phyloP scores from a whole-genome alignment of 2,888 invertebrate genomes.

The Psococerastis gibbosa region DNA sequence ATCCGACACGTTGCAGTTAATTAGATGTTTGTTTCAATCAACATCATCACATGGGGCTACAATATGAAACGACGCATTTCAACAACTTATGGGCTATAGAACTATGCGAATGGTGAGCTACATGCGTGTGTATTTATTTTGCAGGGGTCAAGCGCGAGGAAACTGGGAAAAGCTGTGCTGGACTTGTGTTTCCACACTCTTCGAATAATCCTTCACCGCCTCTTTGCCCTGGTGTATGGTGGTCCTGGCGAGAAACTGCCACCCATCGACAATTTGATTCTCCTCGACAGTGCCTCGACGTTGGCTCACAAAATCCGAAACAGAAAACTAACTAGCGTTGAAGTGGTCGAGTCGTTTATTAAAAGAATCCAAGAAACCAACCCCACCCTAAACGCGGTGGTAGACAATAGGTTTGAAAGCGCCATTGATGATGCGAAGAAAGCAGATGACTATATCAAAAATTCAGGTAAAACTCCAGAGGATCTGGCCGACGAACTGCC shows the following conservation, averaged over 20 bases:
- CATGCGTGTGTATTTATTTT: too few species aligned
- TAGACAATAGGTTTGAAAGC: slow-evolving; percentile 56
- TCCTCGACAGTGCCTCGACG: slow-evolving; percentile 43
- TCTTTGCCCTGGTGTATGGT: background rate
- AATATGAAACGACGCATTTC: too few species aligned
- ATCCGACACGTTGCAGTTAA: too few species aligned
- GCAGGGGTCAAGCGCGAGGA: background rate
- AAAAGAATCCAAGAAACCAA: slow-evolving; percentile 61
- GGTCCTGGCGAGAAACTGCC: slow-evolving; percentile 23
- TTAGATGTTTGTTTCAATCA: too few species aligned
- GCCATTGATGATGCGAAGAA: slow-evolving; percentile 59
- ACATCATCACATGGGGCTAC: too few species aligned
- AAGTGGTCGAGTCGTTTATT: slow-evolving; percentile 52
- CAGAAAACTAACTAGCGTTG: slow-evolving; percentile 36
- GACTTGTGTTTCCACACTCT: background rate
- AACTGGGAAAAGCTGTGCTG: background rate
- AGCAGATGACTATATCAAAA: slow-evolving; percentile 47
- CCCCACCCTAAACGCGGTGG: slow-evolving; percentile 60
- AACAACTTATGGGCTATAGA: too few species aligned
- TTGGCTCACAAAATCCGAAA: slow-evolving; percentile 47
- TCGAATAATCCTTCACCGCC: background rate
- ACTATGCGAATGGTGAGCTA: too few species aligned
- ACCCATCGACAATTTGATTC: slow-evolving; percentile 25
- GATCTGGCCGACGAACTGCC: slow-evolving; percentile 39
- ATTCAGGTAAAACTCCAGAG: slow-evolving; percentile 35